Evolutionary conservation across 2,113 vertebrate species (phyloP), one percentile per base, ranked within the genome.

Genomic region (Procavia capensis): DNA sequence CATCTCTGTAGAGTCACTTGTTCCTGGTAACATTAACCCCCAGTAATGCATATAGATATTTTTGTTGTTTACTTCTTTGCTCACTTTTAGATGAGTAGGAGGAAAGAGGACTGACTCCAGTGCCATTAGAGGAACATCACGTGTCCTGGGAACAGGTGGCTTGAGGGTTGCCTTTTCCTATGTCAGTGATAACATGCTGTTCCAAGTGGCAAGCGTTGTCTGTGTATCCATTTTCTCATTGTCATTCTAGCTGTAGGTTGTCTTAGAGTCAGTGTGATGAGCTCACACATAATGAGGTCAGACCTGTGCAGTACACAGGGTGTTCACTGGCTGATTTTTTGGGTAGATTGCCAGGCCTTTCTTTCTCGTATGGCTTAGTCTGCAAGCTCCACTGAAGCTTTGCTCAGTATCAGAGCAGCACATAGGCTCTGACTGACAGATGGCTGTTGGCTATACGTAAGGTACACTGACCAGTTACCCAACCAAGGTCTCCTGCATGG

Each of bases 1-100:
- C 9, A 7, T 68, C 85, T 97, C 96, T 90, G 95, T 25, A 16
- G 95, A 84, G 96, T 94, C 64, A n/a, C 72, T 93, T 76, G 79
- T 91, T 96, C 11, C 90, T 87, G 95, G 93, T 93, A 93, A 85
- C 79, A 95, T 70, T 59, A 72, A 81, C 79, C 86, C n/a, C 75
- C 43, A 72, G 88, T 66, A 61, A 94, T 74, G 75, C 64, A 41
- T 41, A 27, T 68, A 41, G 75, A 70, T 66, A 61, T 86, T 92
- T 95, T 83, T 54, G n/a, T 75, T 97, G 84, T 93, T 96, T 94
- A 84, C 70, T 59, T 93, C 83, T 79, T 85, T 25, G 36, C 75
- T 79, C 13, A 9, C 2, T 66, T 88, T 61, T 61, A n/a, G 68
- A 27, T 39, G 78, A 63, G 19, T 22, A 24, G 9, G 39, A 88